Conservation (phyloP, 2,797 vertebrate genomes). For the Gobionotothen gibberifrons region DNA sequence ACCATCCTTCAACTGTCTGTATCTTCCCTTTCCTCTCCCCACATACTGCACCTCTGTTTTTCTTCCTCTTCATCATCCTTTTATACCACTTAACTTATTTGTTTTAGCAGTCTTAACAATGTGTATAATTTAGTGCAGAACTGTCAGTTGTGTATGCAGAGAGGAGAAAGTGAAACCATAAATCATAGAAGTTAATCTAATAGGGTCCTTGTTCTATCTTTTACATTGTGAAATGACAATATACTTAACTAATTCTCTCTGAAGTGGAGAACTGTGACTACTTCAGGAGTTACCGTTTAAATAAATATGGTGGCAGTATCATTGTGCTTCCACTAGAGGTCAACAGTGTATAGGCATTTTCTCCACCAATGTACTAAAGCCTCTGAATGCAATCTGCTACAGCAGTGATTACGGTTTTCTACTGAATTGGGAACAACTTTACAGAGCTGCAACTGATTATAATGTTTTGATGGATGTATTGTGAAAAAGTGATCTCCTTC, state of each 20-base stretch:
- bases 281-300: neutral
- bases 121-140: constrained; percentile 10
- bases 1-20: neutral
- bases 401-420: neutral
- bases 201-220: neutral
- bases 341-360: constrained; percentile 27
- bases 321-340: constrained; percentile 59
- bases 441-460: neutral
- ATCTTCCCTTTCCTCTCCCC: neutral
- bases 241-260: constrained; percentile 2
- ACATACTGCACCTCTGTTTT: neutral
- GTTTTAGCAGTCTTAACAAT: neutral
- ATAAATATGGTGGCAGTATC: neutral
- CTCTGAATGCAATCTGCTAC: neutral
- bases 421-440: neutral
- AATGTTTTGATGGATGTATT: neutral
- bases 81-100: neutral
- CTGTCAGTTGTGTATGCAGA: neutral
- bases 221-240: constrained; percentile 9
- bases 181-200: neutral
- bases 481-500: no score
- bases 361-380: neutral
- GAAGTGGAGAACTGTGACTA: neutral
- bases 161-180: constrained; percentile 22
- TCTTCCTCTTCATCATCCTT: constrained; percentile 1